A percentile compares a stretch with the other conserved stretches of the same genome.
Evolutionary conservation across 2,888 invertebrate species (phyloP).

Genomic region (Xanthorhoe spadicearia): DNA sequence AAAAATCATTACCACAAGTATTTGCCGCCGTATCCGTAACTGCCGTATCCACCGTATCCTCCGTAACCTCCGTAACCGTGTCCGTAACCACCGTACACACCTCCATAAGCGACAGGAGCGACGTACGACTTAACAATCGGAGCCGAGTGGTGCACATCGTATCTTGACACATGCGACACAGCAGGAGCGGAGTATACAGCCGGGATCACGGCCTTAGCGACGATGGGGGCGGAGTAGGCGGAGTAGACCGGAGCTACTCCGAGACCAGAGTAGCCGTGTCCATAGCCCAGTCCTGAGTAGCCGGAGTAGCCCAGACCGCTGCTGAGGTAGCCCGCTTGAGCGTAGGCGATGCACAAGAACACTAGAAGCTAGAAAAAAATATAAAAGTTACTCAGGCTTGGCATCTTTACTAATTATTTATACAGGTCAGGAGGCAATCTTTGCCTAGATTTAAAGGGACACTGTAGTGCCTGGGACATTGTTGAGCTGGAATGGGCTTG

Average conservation of each 20-base stretch:
- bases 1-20: constrained; percentile 55
- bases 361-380: constrained; percentile 56
- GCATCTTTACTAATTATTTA: no score
- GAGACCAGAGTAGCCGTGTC: constrained; percentile 49
- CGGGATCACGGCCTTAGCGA: constrained; percentile 52
- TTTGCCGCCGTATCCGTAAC: constrained; percentile 49
- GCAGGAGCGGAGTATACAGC: constrained; percentile 55
- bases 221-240: constrained; percentile 53
- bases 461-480: no score
- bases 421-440: no score
- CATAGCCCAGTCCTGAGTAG: constrained; percentile 47
- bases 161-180: constrained; percentile 61
- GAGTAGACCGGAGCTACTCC: constrained; percentile 49
- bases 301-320: constrained; percentile 44
- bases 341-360: constrained; percentile 60
- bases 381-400: no score
- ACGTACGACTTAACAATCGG: constrained; percentile 55
- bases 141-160: constrained; percentile 59
- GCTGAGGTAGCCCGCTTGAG: constrained; percentile 57
- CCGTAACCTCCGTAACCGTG: constrained; percentile 31
- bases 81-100: constrained; percentile 47
- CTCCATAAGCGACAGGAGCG: constrained; percentile 50
- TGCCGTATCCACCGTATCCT: constrained; percentile 40
- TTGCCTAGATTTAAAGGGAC: no score
- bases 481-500: no score